Evolutionary conservation across 2,113 vertebrate genomes (phyloP).

Genomic region (Spea multiplicata): DNA sequence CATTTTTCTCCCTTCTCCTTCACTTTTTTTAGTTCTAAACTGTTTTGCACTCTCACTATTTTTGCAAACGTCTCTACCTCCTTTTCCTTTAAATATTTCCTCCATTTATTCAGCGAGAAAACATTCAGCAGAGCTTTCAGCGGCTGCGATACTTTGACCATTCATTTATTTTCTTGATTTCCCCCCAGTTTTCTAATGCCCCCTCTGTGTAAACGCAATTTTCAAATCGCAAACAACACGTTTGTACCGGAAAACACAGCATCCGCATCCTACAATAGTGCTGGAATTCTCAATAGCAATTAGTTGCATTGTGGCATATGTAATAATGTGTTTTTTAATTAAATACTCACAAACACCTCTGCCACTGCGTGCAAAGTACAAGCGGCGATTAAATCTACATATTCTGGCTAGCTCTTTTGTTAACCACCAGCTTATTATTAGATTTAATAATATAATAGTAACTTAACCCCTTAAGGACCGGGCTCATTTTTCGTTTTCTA

Average conservation of each 20-base stretch:
- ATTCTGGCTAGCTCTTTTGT: not conserved
- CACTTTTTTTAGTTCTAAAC: too few species aligned
- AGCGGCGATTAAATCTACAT: not conserved
- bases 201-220: not conserved
- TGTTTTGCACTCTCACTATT: too few species aligned
- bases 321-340: slow-evolving; percentile 32
- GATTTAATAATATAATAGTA: too few species aligned
- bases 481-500: too few species aligned
- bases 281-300: slow-evolving; percentile 6
- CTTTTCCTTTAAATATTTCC: too few species aligned
- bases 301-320: slow-evolving; percentile 1
- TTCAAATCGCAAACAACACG: not conserved
- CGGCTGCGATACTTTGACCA: too few species aligned
- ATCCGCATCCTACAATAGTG: not conserved
- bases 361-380: not conserved
- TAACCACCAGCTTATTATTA: not conserved
- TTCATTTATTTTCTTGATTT: slow-evolving; percentile 6
- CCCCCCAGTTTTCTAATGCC: not conserved
- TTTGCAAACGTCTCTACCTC: too few species aligned
- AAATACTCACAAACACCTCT: slow-evolving; percentile 16
- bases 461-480: too few species aligned
- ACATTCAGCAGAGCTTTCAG: too few species aligned
- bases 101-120: too few species aligned
- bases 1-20: too few species aligned
- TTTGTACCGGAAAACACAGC: not conserved